Base-by-base conservation (phyloP, 2,113 vertebrate genomes). In the Antennarius striatus region DNA sequence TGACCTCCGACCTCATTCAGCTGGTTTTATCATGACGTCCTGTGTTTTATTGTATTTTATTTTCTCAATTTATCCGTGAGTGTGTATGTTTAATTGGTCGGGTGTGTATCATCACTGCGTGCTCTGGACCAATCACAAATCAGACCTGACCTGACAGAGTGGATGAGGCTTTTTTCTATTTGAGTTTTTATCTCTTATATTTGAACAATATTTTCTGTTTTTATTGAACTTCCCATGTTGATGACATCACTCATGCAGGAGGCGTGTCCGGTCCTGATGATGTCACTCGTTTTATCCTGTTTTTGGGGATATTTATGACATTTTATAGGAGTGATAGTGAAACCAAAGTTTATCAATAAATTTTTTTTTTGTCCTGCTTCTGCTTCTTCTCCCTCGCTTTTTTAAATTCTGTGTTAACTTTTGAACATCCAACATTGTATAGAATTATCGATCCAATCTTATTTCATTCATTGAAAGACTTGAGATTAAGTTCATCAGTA, bases 331-430 rank as follows among this genome's bases (percentile, higher is more conserved):
- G 32, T 57, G 56, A 68, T 54, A 82, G 74, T 79, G 71, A 85
- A 77, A 73, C 63, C 73, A 82, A 82, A 84, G 73, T 63, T 81
- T 17, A 76, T 58, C 9, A 67, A 30, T 45, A 66, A 79, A 63
- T 29, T 1, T 3, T 16, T 16, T 22, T 13, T 70, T 6, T n/a
- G n/a, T n/a, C 9, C 17, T 47, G 57, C 49, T 14, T 58, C 13
- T 22, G 15, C 29, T 43, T 54, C 32, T 48, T 29, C 30, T 36
- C 32, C 32, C 32, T 36, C 32, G 4, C 32, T 40, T 51, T 51
- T 62, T 12, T 40, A 1, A 53, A 13, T 17, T 1, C 0, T 28
- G 8, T 36, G 15, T 48, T 13, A 3, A 2, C 16, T 49, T 36
- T 49, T 3, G 1, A 11, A 49, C 3, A 2, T 17, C 1, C 32